phyloP scores from a whole-genome alignment of 35 echinoderm and acorn worm genomes.

The Ptychodera flava region DNA sequence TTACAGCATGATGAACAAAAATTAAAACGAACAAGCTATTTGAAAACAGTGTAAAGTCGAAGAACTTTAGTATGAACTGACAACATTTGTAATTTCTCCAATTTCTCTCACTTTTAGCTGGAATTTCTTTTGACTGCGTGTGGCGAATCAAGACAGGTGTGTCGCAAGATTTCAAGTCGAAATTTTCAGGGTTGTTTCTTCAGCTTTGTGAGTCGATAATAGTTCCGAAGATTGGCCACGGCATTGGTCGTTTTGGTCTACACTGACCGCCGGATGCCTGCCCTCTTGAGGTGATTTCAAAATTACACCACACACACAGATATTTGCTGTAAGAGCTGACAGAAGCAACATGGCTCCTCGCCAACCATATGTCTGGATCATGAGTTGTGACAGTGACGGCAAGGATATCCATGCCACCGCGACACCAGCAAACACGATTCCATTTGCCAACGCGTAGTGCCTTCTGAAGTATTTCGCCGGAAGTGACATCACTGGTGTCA shows the following conservation, averaged over 20 bases:
- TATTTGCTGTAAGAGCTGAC: not conserved
- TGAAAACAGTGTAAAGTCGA: not conserved
- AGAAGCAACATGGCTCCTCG: not conserved
- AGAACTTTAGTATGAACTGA: not conserved
- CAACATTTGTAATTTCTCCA: not conserved
- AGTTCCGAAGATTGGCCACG: not conserved
- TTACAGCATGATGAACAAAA: not conserved
- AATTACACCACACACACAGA: not conserved
- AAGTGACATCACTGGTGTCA: not conserved
- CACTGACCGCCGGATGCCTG: too few species aligned
- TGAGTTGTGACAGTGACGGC: not conserved
- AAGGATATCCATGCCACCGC: not conserved
- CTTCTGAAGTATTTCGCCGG: not conserved
- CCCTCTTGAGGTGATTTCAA: not conserved
- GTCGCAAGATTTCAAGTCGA: not conserved
- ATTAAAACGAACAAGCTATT: not conserved
- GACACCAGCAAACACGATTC: not conserved
- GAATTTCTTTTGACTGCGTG: not conserved
- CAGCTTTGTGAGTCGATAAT: not conserved
- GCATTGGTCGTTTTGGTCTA: not conserved
- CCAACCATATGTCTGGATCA: not conserved
- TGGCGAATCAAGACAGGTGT: not conserved
- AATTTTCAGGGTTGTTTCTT: not conserved
- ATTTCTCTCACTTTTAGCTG: not conserved
- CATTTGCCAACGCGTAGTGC: not conserved